Evolutionary conservation across 2,797 vertebrate genomes (phyloP).

Genomic region (Sitta carolinensis): DNA sequence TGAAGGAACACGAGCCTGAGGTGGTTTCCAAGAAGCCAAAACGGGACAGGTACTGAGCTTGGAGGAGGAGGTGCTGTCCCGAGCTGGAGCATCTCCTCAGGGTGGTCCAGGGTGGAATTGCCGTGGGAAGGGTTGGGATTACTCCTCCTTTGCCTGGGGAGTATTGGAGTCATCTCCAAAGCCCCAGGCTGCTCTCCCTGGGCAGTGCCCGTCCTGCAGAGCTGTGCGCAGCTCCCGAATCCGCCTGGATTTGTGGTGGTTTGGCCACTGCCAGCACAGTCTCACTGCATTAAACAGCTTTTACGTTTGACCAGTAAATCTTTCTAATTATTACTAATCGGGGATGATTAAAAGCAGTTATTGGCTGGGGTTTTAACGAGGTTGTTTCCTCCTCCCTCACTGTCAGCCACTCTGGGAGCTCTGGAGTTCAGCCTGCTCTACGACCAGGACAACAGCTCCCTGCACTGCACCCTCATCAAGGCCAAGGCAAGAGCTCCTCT

Average conservation of each 20-base stretch:
- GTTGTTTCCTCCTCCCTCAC: background rate
- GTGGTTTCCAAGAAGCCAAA: background rate
- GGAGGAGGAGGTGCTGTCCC: background rate
- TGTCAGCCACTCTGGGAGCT: constrained; percentile 88
- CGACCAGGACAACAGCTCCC: constrained; percentile 83
- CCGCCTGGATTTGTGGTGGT: background rate
- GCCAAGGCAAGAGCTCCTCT: constrained; percentile 82
- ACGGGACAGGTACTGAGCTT: rapidly evolving
- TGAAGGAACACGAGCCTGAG: rapidly evolving
- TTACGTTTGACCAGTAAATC: background rate
- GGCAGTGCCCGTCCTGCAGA: background rate
- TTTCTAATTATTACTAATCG: background rate
- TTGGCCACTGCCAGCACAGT: background rate
- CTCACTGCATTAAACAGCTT: background rate
- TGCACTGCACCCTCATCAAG: constrained; percentile 88
- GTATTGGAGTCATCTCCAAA: background rate
- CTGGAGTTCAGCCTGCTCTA: constrained; percentile 93
- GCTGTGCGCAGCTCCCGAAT: background rate
- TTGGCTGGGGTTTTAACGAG: background rate
- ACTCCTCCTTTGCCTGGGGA: background rate
- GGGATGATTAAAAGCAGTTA: background rate
- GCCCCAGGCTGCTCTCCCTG: background rate
- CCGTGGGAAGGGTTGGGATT: background rate
- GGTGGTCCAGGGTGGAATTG: background rate
- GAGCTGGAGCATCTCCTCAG: background rate